Conservation (phyloP, 2,888 invertebrate genomes). For the Apotomis turbidana region DNA sequence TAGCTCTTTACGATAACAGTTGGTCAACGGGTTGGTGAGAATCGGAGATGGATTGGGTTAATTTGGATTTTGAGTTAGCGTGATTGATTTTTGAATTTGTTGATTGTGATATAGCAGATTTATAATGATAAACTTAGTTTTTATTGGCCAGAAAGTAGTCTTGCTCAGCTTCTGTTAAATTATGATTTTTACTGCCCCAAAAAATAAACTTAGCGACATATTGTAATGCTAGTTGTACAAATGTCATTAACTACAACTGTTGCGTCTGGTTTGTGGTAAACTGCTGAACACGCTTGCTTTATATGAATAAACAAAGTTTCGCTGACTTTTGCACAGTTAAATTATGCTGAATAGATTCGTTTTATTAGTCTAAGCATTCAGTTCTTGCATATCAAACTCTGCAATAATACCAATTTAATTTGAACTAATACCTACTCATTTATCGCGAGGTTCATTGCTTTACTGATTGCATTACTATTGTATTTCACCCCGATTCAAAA, state of each 20-base stretch:
- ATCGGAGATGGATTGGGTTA: conserved; percentile 4
- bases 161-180: background rate
- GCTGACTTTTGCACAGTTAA: background rate
- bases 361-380: background rate
- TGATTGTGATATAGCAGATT: too few species aligned
- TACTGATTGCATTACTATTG: too few species aligned
- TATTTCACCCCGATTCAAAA: background rate
- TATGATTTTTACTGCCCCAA: background rate
- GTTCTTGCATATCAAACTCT: background rate
- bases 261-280: conserved; percentile 7
- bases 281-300: background rate
- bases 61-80: background rate
- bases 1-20: background rate
- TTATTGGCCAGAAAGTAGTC: too few species aligned
- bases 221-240: background rate
- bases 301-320: conserved; percentile 5
- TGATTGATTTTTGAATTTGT: too few species aligned
- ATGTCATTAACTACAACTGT: background rate
- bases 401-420: background rate
- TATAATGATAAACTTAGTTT: too few species aligned
- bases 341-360: background rate
- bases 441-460: too few species aligned
- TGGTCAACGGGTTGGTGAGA: conserved; percentile 15
- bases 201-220: background rate
- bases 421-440: too few species aligned